These are phyloP conservation scores for Anarhynchus alexandrinus DNA, from an alignment of 2,113 vertebrate genomes.

Conservation along the genomic window DNA sequence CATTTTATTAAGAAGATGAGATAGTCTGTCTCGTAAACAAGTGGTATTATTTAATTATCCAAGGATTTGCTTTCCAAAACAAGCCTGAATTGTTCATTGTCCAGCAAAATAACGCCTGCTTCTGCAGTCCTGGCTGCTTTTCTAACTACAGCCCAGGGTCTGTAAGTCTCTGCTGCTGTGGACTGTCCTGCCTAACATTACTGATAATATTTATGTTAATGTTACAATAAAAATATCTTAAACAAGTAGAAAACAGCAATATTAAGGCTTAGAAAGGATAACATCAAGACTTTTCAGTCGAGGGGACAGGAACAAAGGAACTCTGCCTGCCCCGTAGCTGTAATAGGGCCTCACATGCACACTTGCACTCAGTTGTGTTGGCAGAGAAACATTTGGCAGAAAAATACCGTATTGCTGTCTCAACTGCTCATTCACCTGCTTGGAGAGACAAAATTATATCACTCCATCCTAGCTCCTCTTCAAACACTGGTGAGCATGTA, in stretches of 20 bases:
- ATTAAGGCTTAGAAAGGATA: not conserved
- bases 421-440: constrained; percentile 35
- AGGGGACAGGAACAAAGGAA: constrained; percentile 16
- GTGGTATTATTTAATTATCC: constrained; percentile 24
- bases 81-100: constrained; percentile 41
- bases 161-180: not conserved
- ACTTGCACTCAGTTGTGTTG: not conserved
- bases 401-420: not conserved
- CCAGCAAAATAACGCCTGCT: not conserved
- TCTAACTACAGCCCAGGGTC: not conserved
- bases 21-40: constrained; percentile 40
- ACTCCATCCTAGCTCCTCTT: not conserved
- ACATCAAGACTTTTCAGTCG: not conserved
- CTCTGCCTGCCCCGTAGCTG: not conserved
- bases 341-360: not conserved
- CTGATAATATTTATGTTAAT: not conserved
- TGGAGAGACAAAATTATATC: not conserved
- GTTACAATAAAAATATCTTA: not conserved
- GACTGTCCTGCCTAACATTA: not conserved
- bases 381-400: constrained; percentile 36
- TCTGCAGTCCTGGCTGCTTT: not conserved
- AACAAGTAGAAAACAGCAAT: not conserved
- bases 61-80: constrained; percentile 29
- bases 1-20: constrained; percentile 42
- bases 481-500: not conserved